Base-by-base conservation (phyloP, 2,113 vertebrate genomes). In the Laticauda colubrina region DNA sequence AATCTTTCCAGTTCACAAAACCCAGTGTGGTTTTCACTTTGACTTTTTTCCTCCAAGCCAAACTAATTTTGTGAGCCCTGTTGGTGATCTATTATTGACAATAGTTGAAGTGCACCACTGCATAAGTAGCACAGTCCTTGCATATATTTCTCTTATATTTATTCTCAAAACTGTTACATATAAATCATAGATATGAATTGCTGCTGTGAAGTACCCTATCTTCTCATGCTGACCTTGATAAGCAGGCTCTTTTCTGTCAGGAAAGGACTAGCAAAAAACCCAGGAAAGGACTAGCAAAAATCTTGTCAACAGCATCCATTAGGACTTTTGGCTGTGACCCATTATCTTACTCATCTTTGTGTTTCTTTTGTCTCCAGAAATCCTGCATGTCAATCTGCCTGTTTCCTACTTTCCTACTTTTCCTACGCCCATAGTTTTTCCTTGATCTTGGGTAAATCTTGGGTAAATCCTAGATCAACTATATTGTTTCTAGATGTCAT, bases 11-110 rank as follows among this genome's bases (percentile, higher is more conserved):
- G 54, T 94, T 89, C 61, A 94, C 43, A 91, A 90, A 48, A 90
- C 87, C 39, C 94, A 94, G 85, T 93, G 53, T 95, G 93, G 14
- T 87, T 96, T 96, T 93, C 21, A 93, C 95, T 97, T 94, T 87
- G 88, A 64, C 5, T 64, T 39, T 53, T 45, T 29, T 4, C 2
- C 21, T 29, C 55, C 89, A 94, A 23, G 91, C 91, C 81, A 95
- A 93, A 64, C 57, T 89, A 61, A 45, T 96, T 94, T 92, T 93
- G 87, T 88, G 92, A 93, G 87, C 69, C 34, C 92, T 94, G 93
- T 56, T 89, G 93, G 29, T 8, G 43, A 53, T 94, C 94, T 95
- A 90, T 85, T 90, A 69, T 91, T 55, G 89, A 94, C 93, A 91
- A 93, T 93, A 86, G 3, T 75, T 94, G 24, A 45, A 51, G 0